Evolutionary conservation across 1,140 invertebrate species (phyloP).

Genomic region (Lucilia cuprina): DNA sequence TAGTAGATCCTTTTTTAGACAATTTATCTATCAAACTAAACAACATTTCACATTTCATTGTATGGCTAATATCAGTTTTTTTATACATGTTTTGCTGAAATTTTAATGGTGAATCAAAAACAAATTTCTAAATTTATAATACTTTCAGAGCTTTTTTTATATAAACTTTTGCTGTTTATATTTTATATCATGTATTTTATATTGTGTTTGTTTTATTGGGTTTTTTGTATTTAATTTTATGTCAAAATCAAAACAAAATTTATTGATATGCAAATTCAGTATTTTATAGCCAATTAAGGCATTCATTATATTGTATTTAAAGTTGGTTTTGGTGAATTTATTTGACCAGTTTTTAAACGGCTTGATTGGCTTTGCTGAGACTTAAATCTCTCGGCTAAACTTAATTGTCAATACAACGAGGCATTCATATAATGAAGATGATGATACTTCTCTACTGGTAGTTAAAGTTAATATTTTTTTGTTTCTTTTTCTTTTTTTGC

Average conservation of each 20-base stretch:
- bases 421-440: background rate
- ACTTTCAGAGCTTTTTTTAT: no score
- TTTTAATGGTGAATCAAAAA: no score
- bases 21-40: no score
- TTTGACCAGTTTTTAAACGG: conserved; percentile 7
- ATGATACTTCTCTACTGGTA: background rate
- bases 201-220: background rate
- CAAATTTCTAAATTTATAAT: no score
- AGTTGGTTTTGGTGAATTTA: conserved; percentile 28
- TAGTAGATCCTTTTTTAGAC: no score
- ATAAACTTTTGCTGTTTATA: no score
- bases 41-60: no score
- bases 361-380: conserved; percentile 25
- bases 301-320: conserved; percentile 34
- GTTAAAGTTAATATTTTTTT: background rate
- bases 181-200: background rate
- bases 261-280: conserved; percentile 35
- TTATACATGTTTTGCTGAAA: no score
- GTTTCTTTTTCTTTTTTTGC: background rate
- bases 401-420: background rate
- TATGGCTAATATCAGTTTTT: no score
- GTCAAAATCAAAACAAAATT: conserved; percentile 25
- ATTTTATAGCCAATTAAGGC: conserved; percentile 35
- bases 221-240: conserved; percentile 19
- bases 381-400: background rate